Evolutionary conservation across 2,113 vertebrate genomes (phyloP), one percentile per base, ranked within the genome.

Genomic region (Nothocercus julius): DNA sequence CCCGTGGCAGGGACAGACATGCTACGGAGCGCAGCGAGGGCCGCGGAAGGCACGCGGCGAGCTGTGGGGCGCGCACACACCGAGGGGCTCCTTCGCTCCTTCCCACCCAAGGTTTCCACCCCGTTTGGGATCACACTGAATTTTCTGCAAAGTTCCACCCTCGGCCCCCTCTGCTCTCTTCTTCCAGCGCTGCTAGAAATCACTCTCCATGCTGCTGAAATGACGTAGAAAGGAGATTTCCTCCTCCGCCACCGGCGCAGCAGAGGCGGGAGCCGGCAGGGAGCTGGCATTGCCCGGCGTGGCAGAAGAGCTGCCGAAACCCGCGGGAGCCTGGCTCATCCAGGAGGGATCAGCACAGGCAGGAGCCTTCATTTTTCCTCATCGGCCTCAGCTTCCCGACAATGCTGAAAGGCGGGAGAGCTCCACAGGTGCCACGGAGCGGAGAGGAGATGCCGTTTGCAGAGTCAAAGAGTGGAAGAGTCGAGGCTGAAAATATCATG

Each of bases 231-330:
- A 19, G 21, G 56, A 75, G n/a, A 12, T 54, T 27, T 66, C n/a
- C 9, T 66, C 27, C 9, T 3, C 25, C 1, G 0, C 0, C 0
- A 7, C 0, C 1, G 51, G 59, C 22, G 10, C 17, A 36, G 56
- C 0, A 21, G 30, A 61, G 32, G 0, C 13, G 1, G 59, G 27
- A n/a, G 49, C 3, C 53, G 25, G 44, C 62, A 47, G 40, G n/a
- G 72, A 3, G 54, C 28, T 8, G 28, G 54, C 54, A 17, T 28
- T 30, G 27, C 53, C 49, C 6, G 24, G 24, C 25, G 51, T 27
- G 51, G 12, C 51, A 28, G 53, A 14, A 28, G 53, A 54, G 53
- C 53, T 54, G 25, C 5, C 25, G n/a, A 59, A 72, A 40, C 18
- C 11, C 4, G 0, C 42, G 14, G 45, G 63, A 68, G 4, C 24